These are phyloP conservation scores for Cerceris ruficornis DNA, from an alignment of 2,888 invertebrate species.

Conservation along the genomic window DNA sequence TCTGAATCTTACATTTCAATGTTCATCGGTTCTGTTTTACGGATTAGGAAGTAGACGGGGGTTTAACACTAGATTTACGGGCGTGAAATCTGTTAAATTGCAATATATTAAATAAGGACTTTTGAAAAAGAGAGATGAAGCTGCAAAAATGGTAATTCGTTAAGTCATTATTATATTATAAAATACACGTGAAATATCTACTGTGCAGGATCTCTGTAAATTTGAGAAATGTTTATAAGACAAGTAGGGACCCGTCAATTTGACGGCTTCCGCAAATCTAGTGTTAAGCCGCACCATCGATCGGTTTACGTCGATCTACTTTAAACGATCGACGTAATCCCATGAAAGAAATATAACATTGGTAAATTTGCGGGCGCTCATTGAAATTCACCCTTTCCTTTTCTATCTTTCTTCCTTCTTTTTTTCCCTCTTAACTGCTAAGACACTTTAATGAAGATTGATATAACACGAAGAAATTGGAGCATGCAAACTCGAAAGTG, in stretches of 20 bases:
- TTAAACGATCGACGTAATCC: conserved; percentile 4
- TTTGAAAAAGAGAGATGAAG: no score
- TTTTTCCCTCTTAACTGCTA: conserved; percentile 50
- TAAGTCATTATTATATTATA: no score
- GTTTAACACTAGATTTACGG: no score
- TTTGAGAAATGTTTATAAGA: no score
- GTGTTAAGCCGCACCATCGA: conserved; percentile 37
- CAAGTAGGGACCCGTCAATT: no score
- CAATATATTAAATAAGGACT: no score
- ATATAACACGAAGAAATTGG: conserved; percentile 66
- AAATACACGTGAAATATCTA: no score
- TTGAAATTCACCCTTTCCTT: conserved; percentile 17
- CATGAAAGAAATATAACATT: neutral
- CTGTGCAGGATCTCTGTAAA: no score
- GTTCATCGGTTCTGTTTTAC: conserved; percentile 24
- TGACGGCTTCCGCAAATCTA: no score
- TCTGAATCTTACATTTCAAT: conserved; percentile 42
- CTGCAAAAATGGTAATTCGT: no score
- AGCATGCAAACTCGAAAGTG: conserved; percentile 67
- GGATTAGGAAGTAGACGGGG: conserved; percentile 55
- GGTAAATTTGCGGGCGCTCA: neutral
- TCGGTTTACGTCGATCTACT: conserved; percentile 22
- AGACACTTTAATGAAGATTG: conserved; percentile 59
- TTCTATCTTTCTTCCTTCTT: conserved; percentile 5
- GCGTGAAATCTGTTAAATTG: no score